A percentile compares a stretch with the other conserved stretches of the same genome.
phyloP scores from a whole-genome alignment of 2,113 vertebrate species.

The Uropsilus gracilis region DNA sequence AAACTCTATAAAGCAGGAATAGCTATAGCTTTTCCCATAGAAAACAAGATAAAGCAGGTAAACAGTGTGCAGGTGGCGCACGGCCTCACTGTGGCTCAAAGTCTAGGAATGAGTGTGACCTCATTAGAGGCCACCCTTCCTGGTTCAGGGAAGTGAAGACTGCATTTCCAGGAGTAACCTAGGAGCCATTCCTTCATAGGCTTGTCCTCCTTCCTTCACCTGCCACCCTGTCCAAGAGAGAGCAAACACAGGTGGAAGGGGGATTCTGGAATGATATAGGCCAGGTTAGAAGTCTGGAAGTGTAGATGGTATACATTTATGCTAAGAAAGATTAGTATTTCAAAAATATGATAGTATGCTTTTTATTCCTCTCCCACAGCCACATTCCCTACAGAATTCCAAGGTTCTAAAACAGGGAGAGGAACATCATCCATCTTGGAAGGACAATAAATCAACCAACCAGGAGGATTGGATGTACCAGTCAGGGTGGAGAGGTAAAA shows the following conservation, averaged over 20 bases:
- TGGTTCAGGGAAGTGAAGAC: not conserved
- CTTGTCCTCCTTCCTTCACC: not conserved
- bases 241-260: not conserved
- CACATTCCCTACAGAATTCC: not conserved
- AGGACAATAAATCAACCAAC: not conserved
- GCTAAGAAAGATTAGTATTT: not conserved
- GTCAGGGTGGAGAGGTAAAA: not conserved
- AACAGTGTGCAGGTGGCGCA: conserved; percentile 56
- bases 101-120: not conserved
- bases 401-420: not conserved
- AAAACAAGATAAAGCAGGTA: conserved; percentile 60
- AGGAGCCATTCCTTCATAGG: not conserved
- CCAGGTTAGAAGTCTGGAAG: not conserved
- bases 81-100: not conserved
- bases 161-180: not conserved
- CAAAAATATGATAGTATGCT: not conserved
- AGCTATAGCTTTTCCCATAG: conserved; percentile 59
- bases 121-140: conserved; percentile 63
- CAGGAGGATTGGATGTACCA: not conserved
- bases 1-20: not conserved
- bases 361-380: not conserved
- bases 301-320: not conserved
- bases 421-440: not conserved
- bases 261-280: not conserved
- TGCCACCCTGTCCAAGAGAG: accelerated